Evolutionary conservation across 2,113 vertebrate species (phyloP).

Genomic region (Phyllostomus discolor): DNA sequence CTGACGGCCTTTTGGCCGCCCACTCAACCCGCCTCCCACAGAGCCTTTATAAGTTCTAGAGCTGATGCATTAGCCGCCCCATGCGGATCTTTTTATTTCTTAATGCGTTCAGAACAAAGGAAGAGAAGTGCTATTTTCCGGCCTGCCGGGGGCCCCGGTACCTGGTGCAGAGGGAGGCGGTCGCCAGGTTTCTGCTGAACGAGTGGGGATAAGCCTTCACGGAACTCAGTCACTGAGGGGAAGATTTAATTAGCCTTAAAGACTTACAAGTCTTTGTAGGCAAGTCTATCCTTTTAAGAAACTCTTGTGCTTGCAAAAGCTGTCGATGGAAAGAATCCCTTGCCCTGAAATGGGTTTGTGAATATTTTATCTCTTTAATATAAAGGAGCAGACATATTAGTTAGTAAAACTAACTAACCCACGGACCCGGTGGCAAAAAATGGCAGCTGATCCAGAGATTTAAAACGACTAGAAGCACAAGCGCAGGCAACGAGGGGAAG

Average conservation of each 20-base stretch:
- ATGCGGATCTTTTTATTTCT: background rate
- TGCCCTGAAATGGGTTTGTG: background rate
- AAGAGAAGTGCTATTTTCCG: background rate
- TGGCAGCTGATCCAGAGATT: background rate
- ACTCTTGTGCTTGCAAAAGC: background rate
- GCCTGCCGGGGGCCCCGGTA: background rate
- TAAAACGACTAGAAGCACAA: background rate
- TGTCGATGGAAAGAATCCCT: background rate
- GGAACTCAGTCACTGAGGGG: background rate
- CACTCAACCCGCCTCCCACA: background rate
- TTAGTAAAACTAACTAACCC: background rate
- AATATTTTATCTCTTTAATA: background rate
- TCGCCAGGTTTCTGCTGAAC: background rate
- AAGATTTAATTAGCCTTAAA: constrained; percentile 20
- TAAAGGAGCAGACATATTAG: background rate
- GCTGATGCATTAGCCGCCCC: no score
- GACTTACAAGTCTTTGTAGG: background rate
- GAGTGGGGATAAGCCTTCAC: background rate
- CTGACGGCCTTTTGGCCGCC: no score
- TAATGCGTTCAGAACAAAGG: background rate
- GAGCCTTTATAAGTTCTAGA: background rate
- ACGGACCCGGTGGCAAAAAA: background rate
- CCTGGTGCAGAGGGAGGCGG: background rate
- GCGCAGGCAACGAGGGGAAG: background rate
- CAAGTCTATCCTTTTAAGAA: background rate